Percentiles rank a stretch among this genome's conserved stretches.
Evolutionary conservation across 2,888 invertebrate species (phyloP).

Genomic region (Oligia fasciuncula): DNA sequence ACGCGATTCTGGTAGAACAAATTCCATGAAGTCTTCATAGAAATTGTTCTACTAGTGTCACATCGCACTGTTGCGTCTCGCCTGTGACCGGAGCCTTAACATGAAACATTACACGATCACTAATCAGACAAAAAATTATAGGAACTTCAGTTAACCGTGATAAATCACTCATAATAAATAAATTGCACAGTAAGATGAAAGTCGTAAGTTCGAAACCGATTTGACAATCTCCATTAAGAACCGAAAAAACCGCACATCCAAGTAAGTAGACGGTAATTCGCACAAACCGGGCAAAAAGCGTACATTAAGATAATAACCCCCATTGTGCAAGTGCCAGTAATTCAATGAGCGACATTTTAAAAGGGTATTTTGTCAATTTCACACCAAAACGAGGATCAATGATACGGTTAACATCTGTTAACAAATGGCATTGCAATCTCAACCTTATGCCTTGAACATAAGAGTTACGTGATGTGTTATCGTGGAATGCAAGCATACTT

Average conservation of each 20-base stretch:
- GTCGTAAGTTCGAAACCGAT: constrained; percentile 17
- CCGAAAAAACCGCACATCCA: constrained; percentile 22
- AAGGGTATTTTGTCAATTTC: constrained; percentile 46
- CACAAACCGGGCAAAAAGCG: constrained; percentile 33
- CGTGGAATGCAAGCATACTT: constrained; percentile 21
- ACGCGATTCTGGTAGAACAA: background rate
- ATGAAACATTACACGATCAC: background rate
- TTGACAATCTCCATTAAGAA: constrained; percentile 34
- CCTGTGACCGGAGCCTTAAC: background rate
- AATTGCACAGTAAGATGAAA: constrained; percentile 28
- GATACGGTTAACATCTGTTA: constrained; percentile 34
- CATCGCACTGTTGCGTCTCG: background rate
- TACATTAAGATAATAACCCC: constrained; percentile 45
- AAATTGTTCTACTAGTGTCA: background rate
- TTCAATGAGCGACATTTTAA: constrained; percentile 49
- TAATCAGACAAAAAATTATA: background rate
- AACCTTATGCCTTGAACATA: background rate
- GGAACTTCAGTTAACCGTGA: background rate
- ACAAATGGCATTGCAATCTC: constrained; percentile 13
- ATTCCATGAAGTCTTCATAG: background rate
- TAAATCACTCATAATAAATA: constrained; percentile 3
- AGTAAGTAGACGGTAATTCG: constrained; percentile 39
- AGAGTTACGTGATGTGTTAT: background rate
- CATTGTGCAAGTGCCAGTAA: constrained; percentile 38
- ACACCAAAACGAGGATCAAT: constrained; percentile 43